Evolutionary conservation across 2,888 invertebrate genomes (phyloP).

Genomic region (Acleris holmiana): DNA sequence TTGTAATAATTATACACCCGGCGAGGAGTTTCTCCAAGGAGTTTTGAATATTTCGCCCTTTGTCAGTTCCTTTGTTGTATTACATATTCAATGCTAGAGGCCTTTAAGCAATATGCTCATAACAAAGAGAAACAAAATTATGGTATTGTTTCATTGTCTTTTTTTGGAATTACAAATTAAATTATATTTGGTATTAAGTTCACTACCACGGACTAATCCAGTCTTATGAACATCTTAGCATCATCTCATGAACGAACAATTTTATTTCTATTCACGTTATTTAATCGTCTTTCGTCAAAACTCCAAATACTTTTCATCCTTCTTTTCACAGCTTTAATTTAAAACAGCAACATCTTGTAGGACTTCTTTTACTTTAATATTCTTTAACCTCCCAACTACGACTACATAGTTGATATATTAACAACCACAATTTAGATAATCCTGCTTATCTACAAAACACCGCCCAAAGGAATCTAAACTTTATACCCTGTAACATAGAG

Average conservation of each 20-base stretch:
- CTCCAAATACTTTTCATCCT: too few species aligned
- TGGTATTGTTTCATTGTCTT: too few species aligned
- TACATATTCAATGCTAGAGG: neutral
- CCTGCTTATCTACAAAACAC: conserved; percentile 8
- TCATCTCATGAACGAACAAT: too few species aligned
- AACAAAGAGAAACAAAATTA: too few species aligned
- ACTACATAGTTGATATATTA: neutral
- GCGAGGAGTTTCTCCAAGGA: conserved; percentile 10
- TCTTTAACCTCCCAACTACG: neutral
- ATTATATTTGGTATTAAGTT: neutral
- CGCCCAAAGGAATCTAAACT: neutral
- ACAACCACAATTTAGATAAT: conserved; percentile 6
- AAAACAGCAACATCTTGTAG: too few species aligned
- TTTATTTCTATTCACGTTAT: too few species aligned
- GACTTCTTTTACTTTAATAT: neutral
- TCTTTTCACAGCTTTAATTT: too few species aligned
- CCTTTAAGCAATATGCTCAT: too few species aligned
- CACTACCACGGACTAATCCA: neutral
- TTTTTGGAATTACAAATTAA: too few species aligned
- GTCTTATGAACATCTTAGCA: too few species aligned
- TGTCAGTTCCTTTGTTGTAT: conserved; percentile 13
- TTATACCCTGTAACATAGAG: neutral
- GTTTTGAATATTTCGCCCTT: conserved; percentile 4
- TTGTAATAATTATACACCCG: conserved; percentile 18
- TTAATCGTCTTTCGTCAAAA: too few species aligned